phyloP scores from a whole-genome alignment of 2,113 vertebrate species.

The Suncus etruscus region DNA sequence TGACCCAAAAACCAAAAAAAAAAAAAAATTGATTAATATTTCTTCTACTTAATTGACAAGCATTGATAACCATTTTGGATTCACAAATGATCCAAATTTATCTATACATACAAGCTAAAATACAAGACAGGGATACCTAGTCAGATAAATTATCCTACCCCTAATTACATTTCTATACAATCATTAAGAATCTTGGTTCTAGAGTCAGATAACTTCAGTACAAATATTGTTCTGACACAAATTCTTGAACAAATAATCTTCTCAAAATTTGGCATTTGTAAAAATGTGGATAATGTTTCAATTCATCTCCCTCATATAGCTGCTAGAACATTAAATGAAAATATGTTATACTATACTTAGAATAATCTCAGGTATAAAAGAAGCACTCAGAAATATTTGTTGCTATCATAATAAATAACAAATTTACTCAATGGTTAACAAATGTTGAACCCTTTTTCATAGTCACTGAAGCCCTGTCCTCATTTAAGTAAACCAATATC shows the following conservation, averaged over 20 bases:
- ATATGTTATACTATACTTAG: background rate
- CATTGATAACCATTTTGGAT: slow-evolving; percentile 13
- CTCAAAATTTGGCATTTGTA: background rate
- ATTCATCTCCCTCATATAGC: background rate
- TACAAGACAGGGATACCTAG: background rate
- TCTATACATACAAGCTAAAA: background rate
- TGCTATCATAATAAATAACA: slow-evolving; percentile 31
- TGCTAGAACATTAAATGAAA: slow-evolving; percentile 25
- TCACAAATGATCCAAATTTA: slow-evolving; percentile 7
- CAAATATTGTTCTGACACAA: background rate
- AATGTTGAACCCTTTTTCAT: background rate
- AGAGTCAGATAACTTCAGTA: slow-evolving; percentile 7
- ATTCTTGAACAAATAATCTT: background rate
- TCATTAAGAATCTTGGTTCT: background rate
- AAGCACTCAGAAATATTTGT: slow-evolving; percentile 1
- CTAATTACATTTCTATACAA: background rate
- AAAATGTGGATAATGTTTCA: slow-evolving; percentile 19
- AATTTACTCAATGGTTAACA: slow-evolving; percentile 11
- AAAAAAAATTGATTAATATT: too few relatives aligned
- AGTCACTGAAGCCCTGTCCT: slow-evolving; percentile 31
- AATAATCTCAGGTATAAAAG: background rate
- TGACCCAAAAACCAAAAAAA: too few relatives aligned
- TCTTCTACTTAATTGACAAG: slow-evolving; percentile 18
- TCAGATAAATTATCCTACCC: background rate
- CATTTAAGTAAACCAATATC: background rate